Evolutionary conservation across 1,140 invertebrate species (phyloP).

Genomic region (Tetragnatha versicolor): DNA sequence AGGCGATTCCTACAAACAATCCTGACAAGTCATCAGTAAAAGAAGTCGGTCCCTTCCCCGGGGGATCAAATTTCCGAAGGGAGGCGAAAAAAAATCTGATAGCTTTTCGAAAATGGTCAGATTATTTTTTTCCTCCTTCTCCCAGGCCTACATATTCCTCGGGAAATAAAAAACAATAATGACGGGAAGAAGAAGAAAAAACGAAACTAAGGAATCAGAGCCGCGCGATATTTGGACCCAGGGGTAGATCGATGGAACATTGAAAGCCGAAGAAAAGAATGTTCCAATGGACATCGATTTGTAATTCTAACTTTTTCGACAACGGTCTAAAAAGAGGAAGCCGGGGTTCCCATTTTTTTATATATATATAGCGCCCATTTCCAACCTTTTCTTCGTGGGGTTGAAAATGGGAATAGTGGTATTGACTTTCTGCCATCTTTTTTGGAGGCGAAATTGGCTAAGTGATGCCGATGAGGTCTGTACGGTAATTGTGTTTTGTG

Average conservation of each 20-base stretch:
- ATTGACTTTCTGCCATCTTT: conserved; percentile 52
- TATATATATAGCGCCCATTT: background rate
- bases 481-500: no score
- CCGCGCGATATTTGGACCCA: conserved; percentile 30
- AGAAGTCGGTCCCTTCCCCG: background rate
- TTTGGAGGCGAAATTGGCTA: conserved; percentile 31
- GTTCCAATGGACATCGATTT: conserved; percentile 49
- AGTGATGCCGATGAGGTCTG: conserved; percentile 2
- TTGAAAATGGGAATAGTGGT: conserved; percentile 42
- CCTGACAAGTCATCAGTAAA: conserved; percentile 40
- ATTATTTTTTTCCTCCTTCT: conserved; percentile 16
- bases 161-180: background rate
- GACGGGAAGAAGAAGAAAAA: background rate
- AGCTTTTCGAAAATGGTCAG: conserved; percentile 25
- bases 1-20: conserved; percentile 34
- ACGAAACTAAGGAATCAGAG: conserved; percentile 37
- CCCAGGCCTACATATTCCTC: background rate
- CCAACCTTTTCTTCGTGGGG: background rate
- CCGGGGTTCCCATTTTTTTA: conserved; percentile 32
- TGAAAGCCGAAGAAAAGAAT: conserved; percentile 21
- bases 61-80: conserved; percentile 22
- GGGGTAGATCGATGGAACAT: conserved; percentile 9
- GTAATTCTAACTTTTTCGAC: conserved; percentile 53
- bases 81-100: conserved; percentile 7
- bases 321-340: conserved; percentile 48